Base-by-base conservation (phyloP, 1,140 invertebrate genomes). In the Lasioglossum baleicum region DNA sequence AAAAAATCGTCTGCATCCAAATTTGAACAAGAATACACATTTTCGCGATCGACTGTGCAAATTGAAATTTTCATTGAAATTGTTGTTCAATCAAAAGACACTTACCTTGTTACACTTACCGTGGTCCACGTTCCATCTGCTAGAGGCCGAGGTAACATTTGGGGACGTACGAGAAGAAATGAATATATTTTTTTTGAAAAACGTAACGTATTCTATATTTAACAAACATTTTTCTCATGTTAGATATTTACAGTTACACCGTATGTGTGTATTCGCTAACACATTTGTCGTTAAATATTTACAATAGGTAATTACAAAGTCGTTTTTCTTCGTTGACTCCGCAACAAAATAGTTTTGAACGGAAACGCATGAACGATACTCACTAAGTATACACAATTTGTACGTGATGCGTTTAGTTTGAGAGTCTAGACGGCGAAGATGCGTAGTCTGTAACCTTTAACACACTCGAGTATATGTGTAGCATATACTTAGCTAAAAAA, bases 141-240 rank as follows among this genome's bases (percentile, higher is more conserved):
- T 11, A 56, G 53, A 20, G 66, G 22, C 31, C 1, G 8, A n/a
- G 7, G 20, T 0, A 56, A 56, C 20, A 56, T 31, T n/a, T 40
- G n/a, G n/a, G 13, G 63, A 13, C n/a, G 26, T 2, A 48, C 7
- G 13, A 44, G 44, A 8, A 17, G 8, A 40, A 66, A 78, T 56
- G 15, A 31, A 73, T 26, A 73, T 26, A 22, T 53, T 48, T 75
- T 88, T 88, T 85, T 90, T 90, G 86, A 84, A 90, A 90, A 90
- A 89, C 87, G 86, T 87, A 89, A 87, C 87, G 85, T 90, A 89
- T 90, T 87, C 88, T 90, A 88, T 90, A 90, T 90, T 90, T 90
- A 91, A 90, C 90, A 90, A 91, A 89, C 83, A 91, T 90, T 77
- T 90, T 88, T 79, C 89, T 82, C 88, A 82, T 87, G 81, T 89